Conservation (phyloP, 2,888 invertebrate genomes). For the Stenodema calcarata region DNA sequence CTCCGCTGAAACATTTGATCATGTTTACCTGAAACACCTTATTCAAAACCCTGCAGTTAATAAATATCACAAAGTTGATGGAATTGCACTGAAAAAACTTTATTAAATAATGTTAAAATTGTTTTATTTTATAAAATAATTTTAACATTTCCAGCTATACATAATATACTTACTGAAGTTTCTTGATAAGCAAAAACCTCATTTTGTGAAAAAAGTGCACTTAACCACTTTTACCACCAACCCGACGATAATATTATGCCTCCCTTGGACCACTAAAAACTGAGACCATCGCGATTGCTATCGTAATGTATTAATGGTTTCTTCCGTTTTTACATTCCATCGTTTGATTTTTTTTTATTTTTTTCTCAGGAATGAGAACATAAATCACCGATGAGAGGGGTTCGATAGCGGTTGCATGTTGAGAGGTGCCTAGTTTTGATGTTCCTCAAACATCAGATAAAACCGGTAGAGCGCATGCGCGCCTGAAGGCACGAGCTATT, state of each 20-base stretch:
- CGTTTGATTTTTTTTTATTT: background rate
- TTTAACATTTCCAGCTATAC: no score
- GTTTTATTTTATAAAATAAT: no score
- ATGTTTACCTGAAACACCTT: no score
- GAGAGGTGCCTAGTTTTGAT: slow-evolving; percentile 11
- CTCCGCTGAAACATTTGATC: no score
- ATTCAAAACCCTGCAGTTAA: no score
- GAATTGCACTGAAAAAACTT: no score
- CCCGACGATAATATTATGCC: background rate
- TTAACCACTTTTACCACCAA: no score
- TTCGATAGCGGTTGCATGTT: slow-evolving; percentile 11
- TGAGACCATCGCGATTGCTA: background rate
- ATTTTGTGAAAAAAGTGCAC: no score
- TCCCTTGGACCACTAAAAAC: background rate
- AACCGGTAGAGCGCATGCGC: slow-evolving; percentile 12
- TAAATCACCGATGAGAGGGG: background rate
- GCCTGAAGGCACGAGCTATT: slow-evolving; percentile 11
- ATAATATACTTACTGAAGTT: no score
- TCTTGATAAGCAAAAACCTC: no score
- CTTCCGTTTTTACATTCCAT: background rate
- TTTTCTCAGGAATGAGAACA: background rate
- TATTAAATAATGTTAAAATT: no score
- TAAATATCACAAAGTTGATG: no score
- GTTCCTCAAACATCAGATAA: slow-evolving; percentile 14
- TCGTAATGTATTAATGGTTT: background rate